Evolutionary conservation across 1,140 invertebrate genomes (phyloP).

Genomic region (Drosophila pachea): DNA sequence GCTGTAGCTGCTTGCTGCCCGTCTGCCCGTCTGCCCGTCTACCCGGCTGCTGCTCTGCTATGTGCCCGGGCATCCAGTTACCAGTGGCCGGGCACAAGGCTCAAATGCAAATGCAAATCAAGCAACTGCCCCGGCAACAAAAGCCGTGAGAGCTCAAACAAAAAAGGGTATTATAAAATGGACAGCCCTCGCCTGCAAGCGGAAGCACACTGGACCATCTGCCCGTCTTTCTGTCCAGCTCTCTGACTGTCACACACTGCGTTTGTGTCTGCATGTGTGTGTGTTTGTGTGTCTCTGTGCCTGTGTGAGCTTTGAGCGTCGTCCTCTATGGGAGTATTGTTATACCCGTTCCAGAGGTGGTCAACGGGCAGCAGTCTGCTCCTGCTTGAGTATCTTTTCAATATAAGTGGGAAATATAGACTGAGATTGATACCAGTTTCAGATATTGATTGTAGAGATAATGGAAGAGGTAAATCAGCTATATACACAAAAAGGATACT

Average conservation of each 20-base stretch:
- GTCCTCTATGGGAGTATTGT: conserved; percentile 20
- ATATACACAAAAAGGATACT: no score
- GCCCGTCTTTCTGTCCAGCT: conserved; percentile 17
- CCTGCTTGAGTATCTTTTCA: background rate
- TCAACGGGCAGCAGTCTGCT: background rate
- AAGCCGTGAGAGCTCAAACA: conserved; percentile 39
- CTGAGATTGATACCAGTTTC: no score
- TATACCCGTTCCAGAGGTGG: background rate
- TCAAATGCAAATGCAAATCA: conserved; percentile 65
- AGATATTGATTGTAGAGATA: no score
- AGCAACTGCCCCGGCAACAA: conserved; percentile 43
- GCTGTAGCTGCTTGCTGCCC: conserved; percentile 15
- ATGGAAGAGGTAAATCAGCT: no score
- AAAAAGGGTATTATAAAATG: conserved; percentile 51
- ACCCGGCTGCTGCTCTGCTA: conserved; percentile 7
- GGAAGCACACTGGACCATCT: conserved; percentile 60
- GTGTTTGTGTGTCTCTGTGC: conserved; percentile 9
- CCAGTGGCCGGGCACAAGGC: conserved; percentile 17
- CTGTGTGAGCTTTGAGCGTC: conserved; percentile 1
- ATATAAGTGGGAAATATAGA: no score
- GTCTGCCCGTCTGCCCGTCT: no score
- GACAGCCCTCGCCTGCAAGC: conserved; percentile 38
- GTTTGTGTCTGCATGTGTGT: conserved; percentile 16
- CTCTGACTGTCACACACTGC: conserved; percentile 25
- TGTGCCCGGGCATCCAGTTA: conserved; percentile 2